Evolutionary conservation across 2,888 invertebrate species (phyloP).

Genomic region (Isoperla grammatica): DNA sequence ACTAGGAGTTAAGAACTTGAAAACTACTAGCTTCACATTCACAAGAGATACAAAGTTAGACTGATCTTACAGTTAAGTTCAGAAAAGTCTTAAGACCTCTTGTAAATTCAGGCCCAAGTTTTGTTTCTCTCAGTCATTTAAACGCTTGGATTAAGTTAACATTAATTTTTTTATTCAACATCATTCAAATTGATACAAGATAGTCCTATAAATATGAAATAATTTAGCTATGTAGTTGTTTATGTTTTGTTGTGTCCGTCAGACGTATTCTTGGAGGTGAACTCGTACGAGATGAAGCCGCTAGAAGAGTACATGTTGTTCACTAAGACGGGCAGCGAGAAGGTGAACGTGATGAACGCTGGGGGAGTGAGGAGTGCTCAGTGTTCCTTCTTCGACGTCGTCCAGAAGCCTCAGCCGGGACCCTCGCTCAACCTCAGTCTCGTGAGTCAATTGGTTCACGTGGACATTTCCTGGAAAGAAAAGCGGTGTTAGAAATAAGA

Average conservation of each 20-base stretch:
- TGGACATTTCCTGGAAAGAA: neutral
- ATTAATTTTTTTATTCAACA: no score
- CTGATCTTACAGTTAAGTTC: no score
- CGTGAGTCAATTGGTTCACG: constrained; percentile 46
- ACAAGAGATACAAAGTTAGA: no score
- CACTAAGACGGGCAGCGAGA: constrained; percentile 75
- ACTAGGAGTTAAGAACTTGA: no score
- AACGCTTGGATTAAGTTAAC: no score
- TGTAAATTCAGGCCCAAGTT: no score
- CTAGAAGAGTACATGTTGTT: constrained; percentile 90
- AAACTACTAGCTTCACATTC: no score
- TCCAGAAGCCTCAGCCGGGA: constrained; percentile 52
- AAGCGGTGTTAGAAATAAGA: neutral
- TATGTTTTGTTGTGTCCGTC: constrained; percentile 25
- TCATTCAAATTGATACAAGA: no score
- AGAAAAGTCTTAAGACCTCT: no score
- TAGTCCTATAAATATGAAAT: no score
- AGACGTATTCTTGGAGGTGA: constrained; percentile 84
- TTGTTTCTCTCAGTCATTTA: no score
- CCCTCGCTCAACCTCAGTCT: constrained; percentile 55
- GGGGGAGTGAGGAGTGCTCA: constrained; percentile 81
- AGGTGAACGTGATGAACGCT: constrained; percentile 80
- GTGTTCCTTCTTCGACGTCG: constrained; percentile 70
- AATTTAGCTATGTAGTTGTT: no score
- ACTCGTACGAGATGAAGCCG: constrained; percentile 76